Percentiles rank a stretch among this genome's conserved stretches.
Evolutionary conservation across 2,888 invertebrate species (phyloP).

Genomic region (Scaptomyza cyrtandrae): DNA sequence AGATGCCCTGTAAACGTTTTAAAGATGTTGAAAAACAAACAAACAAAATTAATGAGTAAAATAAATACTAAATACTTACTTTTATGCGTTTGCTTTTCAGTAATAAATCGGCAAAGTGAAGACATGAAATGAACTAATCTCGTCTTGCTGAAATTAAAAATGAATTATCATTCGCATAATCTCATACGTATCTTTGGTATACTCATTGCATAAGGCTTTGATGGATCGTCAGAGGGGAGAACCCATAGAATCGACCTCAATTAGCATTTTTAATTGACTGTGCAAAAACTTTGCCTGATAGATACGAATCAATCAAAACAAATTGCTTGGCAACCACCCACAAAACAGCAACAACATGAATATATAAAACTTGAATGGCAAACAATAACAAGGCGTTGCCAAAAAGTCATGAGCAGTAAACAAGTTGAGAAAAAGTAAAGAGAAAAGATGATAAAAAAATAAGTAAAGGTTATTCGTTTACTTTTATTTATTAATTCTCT

Average conservation of each 20-base stretch:
- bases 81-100: too few species aligned
- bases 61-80: too few species aligned
- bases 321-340: conserved; percentile 14
- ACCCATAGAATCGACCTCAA: conserved; percentile 33
- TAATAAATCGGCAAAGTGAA: background rate
- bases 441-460: conserved; percentile 19
- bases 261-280: conserved; percentile 67
- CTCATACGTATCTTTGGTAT: background rate
- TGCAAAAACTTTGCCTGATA: conserved; percentile 44
- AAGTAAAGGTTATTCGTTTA: background rate
- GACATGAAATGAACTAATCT: conserved; percentile 21
- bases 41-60: too few species aligned
- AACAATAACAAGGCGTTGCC: conserved; percentile 27
- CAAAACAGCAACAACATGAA: conserved; percentile 23
- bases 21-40: too few species aligned
- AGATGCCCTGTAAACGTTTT: background rate
- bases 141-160: conserved; percentile 20
- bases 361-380: conserved; percentile 5
- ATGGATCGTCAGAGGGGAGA: background rate
- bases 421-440: conserved; percentile 27
- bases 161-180: conserved; percentile 32
- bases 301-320: conserved; percentile 62
- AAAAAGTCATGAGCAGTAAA: conserved; percentile 56
- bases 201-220: conserved; percentile 13
- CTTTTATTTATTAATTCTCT: background rate